Evolutionary conservation across 2,797 vertebrate genomes (phyloP), one percentile per base, ranked within the genome.

Genomic region (Sebastes nivosus): DNA sequence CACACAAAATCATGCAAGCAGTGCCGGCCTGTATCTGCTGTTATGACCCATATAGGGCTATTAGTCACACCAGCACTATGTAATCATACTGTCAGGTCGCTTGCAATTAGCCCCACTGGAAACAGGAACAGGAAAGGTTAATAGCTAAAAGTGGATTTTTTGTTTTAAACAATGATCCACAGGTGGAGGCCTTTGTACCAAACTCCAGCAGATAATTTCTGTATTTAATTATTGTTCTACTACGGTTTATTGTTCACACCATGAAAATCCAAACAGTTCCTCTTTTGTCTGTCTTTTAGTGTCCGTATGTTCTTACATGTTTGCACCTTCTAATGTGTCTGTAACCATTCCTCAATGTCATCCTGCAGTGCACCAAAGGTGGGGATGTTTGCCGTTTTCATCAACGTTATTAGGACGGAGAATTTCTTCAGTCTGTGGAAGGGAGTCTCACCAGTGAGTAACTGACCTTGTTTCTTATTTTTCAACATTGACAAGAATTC

Each of bases 361-460:
- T 84, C 36, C 78, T 89, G 72, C 93, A 99, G 98, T 6, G 92
- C 96, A 11, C 83, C 94, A 1, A 97, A 94, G 75, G 89, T 97
- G 67, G 97, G 98, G 34, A 98, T 99, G 98, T 83, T 98, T 38
- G 79, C 90, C 0, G 84, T 99, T 72, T 94, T 99, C 32, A 36
- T 97, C 71, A 96, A 92, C 20, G 96, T 99, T 58, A 93, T 99
- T 64, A 96, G 95, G 84, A 98, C 97, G 0, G 98, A 99, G 90
- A 98, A 96, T 58, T 88, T 97, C 66, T 86, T 97, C 83, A 97
- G 98, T 30, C 95, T 99, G 34, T 99, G 98, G 98, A 99, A 97
- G 80, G 98, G 98, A 24, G 96, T 98, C 80, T 97, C 97, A 60
- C 97, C 98, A 3, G 98, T 99, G 94, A 97, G 97, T 88, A 22